A percentile compares a stretch with the other conserved stretches of the same genome.
phyloP scores from a whole-genome alignment of 2,888 invertebrate species.

The Nemotelus pantherinus region DNA sequence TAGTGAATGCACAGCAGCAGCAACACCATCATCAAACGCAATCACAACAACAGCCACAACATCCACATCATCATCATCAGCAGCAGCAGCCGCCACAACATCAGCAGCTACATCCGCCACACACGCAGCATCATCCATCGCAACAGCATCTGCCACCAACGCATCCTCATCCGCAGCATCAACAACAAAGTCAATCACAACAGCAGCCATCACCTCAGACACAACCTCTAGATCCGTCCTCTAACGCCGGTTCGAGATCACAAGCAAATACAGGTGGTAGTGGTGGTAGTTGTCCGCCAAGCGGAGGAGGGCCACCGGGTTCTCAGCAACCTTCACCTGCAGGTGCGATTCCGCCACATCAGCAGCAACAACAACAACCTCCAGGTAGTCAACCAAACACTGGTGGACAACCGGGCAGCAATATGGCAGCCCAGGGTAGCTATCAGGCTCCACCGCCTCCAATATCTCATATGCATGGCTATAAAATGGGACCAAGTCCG shows the following conservation, averaged over 20 bases:
- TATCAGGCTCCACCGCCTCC: constrained; percentile 54
- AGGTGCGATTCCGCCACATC: constrained; percentile 63
- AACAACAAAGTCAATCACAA: constrained; percentile 61
- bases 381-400: constrained; percentile 53
- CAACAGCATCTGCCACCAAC: constrained; percentile 47
- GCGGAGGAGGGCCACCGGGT: constrained; percentile 64
- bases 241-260: constrained; percentile 44
- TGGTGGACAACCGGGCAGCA: constrained; percentile 58
- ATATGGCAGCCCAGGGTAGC: constrained; percentile 59
- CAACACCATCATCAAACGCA: constrained; percentile 52
- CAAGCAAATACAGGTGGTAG: constrained; percentile 26
- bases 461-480: constrained; percentile 66
- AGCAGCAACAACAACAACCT: constrained; percentile 60
- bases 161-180: constrained; percentile 53
- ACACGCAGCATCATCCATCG: constrained; percentile 44
- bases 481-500: constrained; percentile 72
- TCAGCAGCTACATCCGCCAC: constrained; percentile 64
- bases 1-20: constrained; percentile 59
- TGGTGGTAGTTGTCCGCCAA: constrained; percentile 51
- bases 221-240: constrained; percentile 46
- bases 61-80: constrained; percentile 56
- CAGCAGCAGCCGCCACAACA: constrained; percentile 57
- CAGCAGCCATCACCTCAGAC: constrained; percentile 44
- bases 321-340: constrained; percentile 20
- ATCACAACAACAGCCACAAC: constrained; percentile 56